Evolutionary conservation across 2,797 vertebrate genomes (phyloP).

Genomic region (Hypotaenidia philippensis): DNA sequence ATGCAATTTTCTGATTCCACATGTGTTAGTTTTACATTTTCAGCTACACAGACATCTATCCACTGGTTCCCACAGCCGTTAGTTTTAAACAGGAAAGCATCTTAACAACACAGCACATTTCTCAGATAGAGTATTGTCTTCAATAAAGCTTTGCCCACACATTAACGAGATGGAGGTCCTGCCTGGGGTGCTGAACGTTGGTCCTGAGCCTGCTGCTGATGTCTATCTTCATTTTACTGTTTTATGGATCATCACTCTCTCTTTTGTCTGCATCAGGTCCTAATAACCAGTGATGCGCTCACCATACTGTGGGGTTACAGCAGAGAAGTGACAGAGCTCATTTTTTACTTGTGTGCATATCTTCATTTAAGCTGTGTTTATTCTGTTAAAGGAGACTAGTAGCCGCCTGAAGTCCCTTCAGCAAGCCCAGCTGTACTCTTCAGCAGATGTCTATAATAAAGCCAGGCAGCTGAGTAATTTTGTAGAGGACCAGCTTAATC

Average conservation of each 20-base stretch:
- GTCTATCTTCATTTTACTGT: neutral
- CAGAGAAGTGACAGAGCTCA: neutral
- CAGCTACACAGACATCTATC: neutral
- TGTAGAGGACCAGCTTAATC: neutral
- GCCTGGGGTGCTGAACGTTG: neutral
- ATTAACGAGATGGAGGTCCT: fast-evolving
- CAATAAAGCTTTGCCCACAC: neutral
- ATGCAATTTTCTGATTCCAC: neutral
- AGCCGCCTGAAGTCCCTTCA: neutral
- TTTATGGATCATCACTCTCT: neutral
- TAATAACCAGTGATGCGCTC: neutral
- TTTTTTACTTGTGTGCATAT: neutral
- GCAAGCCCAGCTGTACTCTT: neutral
- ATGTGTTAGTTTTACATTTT: neutral
- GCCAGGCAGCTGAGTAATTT: neutral
- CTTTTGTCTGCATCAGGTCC: neutral
- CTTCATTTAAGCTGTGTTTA: neutral
- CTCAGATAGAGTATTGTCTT: neutral
- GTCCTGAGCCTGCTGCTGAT: neutral
- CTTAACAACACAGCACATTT: neutral
- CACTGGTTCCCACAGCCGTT: neutral
- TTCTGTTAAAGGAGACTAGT: neutral
- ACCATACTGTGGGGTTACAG: neutral
- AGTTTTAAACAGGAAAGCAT: neutral
- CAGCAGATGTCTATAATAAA: neutral